Percentiles rank a stretch among this genome's conserved stretches.
phyloP scores from a whole-genome alignment of 2,113 vertebrate genomes.

The Megaptera novaeangliae region DNA sequence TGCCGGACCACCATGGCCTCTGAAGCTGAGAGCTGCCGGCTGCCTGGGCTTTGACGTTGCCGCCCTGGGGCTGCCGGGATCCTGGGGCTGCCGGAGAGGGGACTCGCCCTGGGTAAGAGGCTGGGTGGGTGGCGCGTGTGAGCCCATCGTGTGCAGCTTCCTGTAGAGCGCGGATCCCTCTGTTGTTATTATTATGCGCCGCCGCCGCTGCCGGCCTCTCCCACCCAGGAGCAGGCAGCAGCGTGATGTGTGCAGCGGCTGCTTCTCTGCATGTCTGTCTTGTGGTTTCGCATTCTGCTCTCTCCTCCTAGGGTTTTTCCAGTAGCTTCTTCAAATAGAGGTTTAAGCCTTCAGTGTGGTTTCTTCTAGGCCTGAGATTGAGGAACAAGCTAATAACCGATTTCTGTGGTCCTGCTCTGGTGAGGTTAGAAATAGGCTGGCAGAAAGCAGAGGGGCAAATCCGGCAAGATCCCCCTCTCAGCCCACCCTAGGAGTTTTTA shows the following conservation, averaged over 20 bases:
- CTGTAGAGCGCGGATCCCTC: neutral
- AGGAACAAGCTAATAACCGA: neutral
- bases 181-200: neutral
- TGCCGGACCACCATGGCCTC: constrained; percentile 44
- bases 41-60: constrained; percentile 45
- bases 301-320: neutral
- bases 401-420: neutral
- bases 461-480: neutral
- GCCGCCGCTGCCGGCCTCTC: neutral
- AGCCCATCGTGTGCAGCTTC: neutral
- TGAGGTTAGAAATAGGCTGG: neutral
- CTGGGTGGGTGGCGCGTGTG: neutral
- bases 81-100: constrained; percentile 40
- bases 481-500: neutral
- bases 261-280: neutral
- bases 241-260: neutral
- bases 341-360: neutral
- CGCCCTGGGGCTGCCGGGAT: constrained; percentile 30
- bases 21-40: neutral
- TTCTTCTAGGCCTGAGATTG: neutral
- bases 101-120: constrained; percentile 55
- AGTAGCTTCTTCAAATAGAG: neutral
- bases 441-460: neutral
- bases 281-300: neutral
- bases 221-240: neutral